phyloP scores from a whole-genome alignment of 2,113 vertebrate genomes.

The Platanista minor region DNA sequence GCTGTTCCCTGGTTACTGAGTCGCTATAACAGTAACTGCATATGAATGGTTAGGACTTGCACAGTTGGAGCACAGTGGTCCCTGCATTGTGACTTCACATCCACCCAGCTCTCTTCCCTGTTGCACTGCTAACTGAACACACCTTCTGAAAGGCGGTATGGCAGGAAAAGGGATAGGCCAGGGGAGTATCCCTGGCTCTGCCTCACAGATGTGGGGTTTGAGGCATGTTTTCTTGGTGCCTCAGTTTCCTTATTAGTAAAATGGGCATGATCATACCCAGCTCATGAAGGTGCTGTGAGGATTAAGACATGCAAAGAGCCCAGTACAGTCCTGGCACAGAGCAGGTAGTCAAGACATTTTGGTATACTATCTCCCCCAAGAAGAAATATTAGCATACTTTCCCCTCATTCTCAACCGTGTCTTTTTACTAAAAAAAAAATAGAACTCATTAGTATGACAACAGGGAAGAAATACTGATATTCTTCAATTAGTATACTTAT shows the following conservation, averaged over 20 bases:
- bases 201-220: background rate
- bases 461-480: conserved; percentile 13
- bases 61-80: rapidly evolving
- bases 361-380: background rate
- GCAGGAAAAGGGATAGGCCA: background rate
- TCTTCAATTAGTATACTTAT: background rate
- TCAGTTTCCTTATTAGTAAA: background rate
- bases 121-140: background rate
- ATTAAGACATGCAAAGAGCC: background rate
- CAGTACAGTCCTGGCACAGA: background rate
- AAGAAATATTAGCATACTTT: background rate
- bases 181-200: background rate
- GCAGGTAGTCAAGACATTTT: background rate
- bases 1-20: background rate
- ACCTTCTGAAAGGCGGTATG: rapidly evolving
- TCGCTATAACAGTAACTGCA: background rate
- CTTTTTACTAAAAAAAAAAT: background rate
- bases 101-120: background rate
- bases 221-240: background rate
- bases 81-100: background rate
- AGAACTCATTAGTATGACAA: background rate
- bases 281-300: background rate
- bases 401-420: background rate
- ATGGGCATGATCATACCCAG: background rate
- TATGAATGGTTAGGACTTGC: background rate